phyloP scores from a whole-genome alignment of 92 coral and sea anemone genomes.

The Epizoanthus scotinus region DNA sequence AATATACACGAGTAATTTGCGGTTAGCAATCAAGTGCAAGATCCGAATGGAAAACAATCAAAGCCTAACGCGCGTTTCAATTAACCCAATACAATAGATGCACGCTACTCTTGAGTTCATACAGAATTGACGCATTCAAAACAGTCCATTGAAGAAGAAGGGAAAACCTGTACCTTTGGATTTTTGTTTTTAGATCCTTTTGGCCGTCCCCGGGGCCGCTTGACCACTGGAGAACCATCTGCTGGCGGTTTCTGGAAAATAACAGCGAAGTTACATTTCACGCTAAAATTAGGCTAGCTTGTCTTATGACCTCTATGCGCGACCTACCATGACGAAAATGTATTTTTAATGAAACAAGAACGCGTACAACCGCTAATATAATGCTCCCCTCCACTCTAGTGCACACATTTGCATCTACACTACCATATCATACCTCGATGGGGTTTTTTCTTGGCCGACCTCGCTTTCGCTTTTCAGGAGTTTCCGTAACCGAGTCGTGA shows the following conservation, averaged over 20 bases:
- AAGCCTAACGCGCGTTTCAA: conserved; percentile 29
- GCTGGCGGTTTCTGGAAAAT: conserved; percentile 60
- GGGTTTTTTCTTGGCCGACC: conserved; percentile 79
- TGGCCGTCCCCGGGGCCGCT: conserved; percentile 90
- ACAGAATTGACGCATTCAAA: conserved; percentile 19
- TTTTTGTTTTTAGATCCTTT: conserved; percentile 95
- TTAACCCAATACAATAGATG: conserved; percentile 29
- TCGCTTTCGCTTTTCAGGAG: conserved; percentile 72
- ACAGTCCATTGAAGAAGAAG: neutral
- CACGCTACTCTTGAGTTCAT: conserved; percentile 23
- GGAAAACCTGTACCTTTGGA: conserved; percentile 68
- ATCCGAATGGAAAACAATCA: conserved; percentile 35
- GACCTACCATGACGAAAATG: conserved; percentile 37
- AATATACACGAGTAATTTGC: conserved; percentile 18
- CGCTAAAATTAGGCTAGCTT: conserved; percentile 53
- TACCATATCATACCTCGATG: conserved; percentile 66
- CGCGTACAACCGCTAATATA: conserved; percentile 26
- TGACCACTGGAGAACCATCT: conserved; percentile 76
- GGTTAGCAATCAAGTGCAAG: conserved; percentile 35
- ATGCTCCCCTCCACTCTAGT: conserved; percentile 24
- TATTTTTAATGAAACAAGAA: conserved; percentile 25
- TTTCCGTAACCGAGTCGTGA: conserved; percentile 49
- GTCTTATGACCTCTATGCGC: conserved; percentile 49
- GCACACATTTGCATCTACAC: conserved; percentile 26
- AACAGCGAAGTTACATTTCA: conserved; percentile 40